A percentile compares a stretch with the other conserved stretches of the same genome.
phyloP scores from a whole-genome alignment of 2,888 invertebrate species.

The Callimorpha dominula region DNA sequence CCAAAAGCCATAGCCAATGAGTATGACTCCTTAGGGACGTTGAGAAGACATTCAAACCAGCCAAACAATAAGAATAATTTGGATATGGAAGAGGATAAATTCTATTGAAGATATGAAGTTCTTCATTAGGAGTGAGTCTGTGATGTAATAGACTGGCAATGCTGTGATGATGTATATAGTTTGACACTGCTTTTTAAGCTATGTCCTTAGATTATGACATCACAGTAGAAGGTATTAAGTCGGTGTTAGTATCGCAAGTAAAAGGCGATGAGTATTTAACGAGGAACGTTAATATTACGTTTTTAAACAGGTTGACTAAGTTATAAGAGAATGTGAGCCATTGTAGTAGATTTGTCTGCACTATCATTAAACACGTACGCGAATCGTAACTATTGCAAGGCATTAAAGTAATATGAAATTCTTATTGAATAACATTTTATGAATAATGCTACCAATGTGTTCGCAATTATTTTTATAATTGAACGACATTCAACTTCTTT shows the following conservation, averaged over 20 bases:
- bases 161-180: constrained; percentile 10
- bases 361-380: not conserved
- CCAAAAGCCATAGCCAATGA: constrained; percentile 91
- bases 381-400: not conserved
- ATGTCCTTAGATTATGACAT: not conserved
- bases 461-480: not conserved
- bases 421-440: not conserved
- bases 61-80: constrained; percentile 88
- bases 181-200: not conserved
- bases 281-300: not conserved
- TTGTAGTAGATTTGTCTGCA: not conserved
- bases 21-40: constrained; percentile 91
- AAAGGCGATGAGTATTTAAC: not conserved
- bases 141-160: constrained; percentile 18
- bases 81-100: constrained; percentile 89
- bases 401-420: not conserved
- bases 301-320: not conserved
- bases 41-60: constrained; percentile 92
- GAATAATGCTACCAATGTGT: not conserved
- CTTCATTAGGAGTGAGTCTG: constrained; percentile 1
- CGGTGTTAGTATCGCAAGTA: not conserved
- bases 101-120: constrained; percentile 79
- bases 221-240: not conserved
- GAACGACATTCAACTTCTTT: not conserved
- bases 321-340: not conserved